Conservation (phyloP, 2,797 vertebrate species). For the Tauraco hartlaubi region DNA sequence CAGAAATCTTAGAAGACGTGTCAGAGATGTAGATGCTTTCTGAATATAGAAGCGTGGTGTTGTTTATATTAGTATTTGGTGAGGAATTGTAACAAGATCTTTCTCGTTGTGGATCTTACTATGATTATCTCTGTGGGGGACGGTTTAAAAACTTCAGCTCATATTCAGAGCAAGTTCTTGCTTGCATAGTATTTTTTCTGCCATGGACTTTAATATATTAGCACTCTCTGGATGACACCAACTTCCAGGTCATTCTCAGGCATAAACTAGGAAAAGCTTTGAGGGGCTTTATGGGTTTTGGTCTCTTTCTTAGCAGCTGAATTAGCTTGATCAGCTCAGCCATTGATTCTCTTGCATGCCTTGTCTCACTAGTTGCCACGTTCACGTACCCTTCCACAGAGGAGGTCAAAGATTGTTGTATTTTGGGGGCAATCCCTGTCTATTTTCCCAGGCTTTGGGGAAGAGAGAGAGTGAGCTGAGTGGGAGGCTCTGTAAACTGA, state of each 20-base stretch:
- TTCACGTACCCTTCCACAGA: background rate
- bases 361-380: background rate
- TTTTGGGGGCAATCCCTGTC: background rate
- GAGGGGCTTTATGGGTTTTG: background rate
- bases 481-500: background rate
- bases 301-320: background rate
- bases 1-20: constrained; percentile 14
- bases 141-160: constrained; percentile 5
- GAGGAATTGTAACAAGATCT: constrained; percentile 4
- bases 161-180: background rate
- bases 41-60: constrained; percentile 25
- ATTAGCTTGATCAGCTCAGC: background rate
- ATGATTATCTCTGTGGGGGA: constrained; percentile 1
- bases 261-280: background rate
- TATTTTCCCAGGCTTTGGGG: background rate
- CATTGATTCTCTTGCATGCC: background rate
- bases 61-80: constrained; percentile 39
- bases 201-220: background rate
- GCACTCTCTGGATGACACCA: background rate
- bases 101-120: background rate
- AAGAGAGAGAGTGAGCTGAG: background rate
- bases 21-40: constrained; percentile 16
- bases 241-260: background rate
- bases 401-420: background rate
- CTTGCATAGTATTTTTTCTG: background rate